These are phyloP conservation scores for Corydoras maculifer DNA, from an alignment of 2,113 vertebrate genomes.

Conservation along the genomic window DNA sequence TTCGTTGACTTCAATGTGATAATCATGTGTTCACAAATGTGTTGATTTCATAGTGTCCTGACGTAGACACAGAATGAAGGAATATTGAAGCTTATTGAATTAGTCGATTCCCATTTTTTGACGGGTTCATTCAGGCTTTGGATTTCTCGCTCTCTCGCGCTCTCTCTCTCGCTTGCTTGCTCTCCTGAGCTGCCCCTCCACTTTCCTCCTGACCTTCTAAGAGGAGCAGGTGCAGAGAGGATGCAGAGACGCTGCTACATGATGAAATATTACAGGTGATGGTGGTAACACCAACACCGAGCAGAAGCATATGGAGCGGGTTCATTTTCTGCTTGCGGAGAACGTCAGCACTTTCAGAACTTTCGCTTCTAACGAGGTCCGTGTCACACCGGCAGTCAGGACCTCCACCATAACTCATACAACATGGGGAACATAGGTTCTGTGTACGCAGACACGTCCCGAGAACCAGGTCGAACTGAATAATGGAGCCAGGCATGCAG, in stretches of 20 bases:
- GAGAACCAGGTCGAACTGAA: no score
- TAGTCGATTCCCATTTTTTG: no score
- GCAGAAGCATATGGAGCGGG: conserved; percentile 31
- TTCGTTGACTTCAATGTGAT: no score
- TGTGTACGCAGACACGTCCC: no score
- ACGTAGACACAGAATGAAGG: no score
- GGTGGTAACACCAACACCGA: conserved; percentile 26
- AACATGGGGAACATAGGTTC: conserved; percentile 44
- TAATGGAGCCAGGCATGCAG: no score
- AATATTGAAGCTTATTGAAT: no score
- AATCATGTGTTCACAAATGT: no score
- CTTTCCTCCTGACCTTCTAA: conserved; percentile 26
- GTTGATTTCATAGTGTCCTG: no score
- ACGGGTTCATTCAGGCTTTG: neutral
- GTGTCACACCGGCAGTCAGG: conserved; percentile 47
- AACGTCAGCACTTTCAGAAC: conserved; percentile 66
- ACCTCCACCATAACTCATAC: conserved; percentile 57
- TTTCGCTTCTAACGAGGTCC: conserved; percentile 54
- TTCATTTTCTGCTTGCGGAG: conserved; percentile 58
- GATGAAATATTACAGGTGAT: conserved; percentile 38
- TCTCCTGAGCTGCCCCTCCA: neutral
- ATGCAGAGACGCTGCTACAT: conserved; percentile 29
- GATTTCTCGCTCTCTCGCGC: no score
- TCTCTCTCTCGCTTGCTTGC: no score
- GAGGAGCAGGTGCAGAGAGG: conserved; percentile 32